Conservation (phyloP, 1,140 invertebrate species). For the Atta colombica region DNA sequence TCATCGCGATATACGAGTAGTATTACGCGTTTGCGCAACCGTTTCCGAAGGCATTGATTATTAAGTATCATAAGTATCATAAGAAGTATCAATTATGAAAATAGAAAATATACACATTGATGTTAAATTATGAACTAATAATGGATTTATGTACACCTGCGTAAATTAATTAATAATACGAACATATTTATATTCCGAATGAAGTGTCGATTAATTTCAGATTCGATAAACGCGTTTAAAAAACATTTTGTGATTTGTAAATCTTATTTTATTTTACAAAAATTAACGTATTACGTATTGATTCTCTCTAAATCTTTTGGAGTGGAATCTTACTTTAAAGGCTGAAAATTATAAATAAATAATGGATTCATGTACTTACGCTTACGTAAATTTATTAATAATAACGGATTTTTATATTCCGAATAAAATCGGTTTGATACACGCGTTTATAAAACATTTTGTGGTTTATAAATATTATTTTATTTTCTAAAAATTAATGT, state of each 20-base stretch:
- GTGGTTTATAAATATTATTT: not conserved
- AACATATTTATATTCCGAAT: not conserved
- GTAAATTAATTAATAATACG: constrained; percentile 13
- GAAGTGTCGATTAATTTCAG: not conserved
- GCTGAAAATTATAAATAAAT: not conserved
- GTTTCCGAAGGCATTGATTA: not conserved
- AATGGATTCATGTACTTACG: not conserved
- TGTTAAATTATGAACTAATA: not conserved
- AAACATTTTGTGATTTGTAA: not conserved
- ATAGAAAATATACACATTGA: not conserved
- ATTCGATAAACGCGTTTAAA: not conserved
- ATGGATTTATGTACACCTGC: not conserved
- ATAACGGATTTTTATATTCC: not conserved
- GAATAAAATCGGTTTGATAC: not conserved
- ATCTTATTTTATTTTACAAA: not conserved
- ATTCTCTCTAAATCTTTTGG: too few species aligned
- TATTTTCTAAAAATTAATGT: not conserved
- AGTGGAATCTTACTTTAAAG: too few species aligned
- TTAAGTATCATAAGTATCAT: not conserved
- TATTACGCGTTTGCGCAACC: not conserved
- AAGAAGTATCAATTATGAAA: not conserved
- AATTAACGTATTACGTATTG: too few species aligned
- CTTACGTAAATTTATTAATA: constrained; percentile 10
- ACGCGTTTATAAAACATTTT: not conserved
- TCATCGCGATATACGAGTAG: not conserved